Base-by-base conservation (phyloP, 2,888 invertebrate genomes). In the Idaea aversata region DNA sequence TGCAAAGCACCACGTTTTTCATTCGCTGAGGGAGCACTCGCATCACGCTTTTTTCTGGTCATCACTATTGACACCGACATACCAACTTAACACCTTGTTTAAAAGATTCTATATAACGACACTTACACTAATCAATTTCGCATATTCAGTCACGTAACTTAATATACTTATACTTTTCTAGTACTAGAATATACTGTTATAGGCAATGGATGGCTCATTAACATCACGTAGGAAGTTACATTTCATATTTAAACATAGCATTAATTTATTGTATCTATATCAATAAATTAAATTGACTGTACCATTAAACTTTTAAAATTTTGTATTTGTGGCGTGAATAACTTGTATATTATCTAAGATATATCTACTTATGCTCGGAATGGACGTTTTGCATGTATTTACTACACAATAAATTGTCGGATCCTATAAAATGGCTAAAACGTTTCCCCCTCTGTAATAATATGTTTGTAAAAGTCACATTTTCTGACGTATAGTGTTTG, bases 401-500 rank as follows among this genome's bases (percentile, higher is more conserved):
- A 47, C 47, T 13, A 7, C 47, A 13, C 3, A 3, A 47, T 47
- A 47, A 47, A 47, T 47, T 47, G 4, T 47, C 47, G 10, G 6
- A 47, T 47, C 47, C 13, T 47, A 10, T 47, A 47, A 47, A 47
- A 47, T 47, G 47, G 36, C 36, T 36, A 36, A 36, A 36, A 47
- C 47, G 34, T 61, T 57, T 57, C 47, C 62, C 62, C 62, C 36
- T 47, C 25, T 16, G 10, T 47, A 25, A 62, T 47, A 62, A 47
- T 47, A 47, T 47, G 47, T 62, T 62, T 25, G 62, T 57, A 57
- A 62, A 61, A 16, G 61, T 59, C 63, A 67, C 67, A 72, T 73
- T 76, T 74, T 72, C 67, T 71, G 69, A 68, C 66, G 64, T 61
- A 63, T 70, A 65, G 67, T 73, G 72, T 68, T 71, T 66, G 72